Percentiles rank a stretch among this genome's conserved stretches.
Conservation (phyloP, 2,113 vertebrate genomes). For the Psittacula cyanocephala region DNA sequence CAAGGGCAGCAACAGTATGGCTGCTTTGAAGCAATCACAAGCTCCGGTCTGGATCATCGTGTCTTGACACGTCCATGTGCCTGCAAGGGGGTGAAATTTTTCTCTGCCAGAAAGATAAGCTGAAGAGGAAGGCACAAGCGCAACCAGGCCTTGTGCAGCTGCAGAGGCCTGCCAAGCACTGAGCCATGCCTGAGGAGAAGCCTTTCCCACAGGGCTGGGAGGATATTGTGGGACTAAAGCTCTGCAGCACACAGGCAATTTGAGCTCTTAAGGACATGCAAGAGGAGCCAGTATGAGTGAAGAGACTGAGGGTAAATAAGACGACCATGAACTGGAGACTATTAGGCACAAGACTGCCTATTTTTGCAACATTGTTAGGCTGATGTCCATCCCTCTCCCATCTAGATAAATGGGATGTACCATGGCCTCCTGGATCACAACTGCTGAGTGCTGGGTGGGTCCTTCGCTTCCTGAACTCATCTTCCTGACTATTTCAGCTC, state of each 20-base stretch:
- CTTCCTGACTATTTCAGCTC: background rate
- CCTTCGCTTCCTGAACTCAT: background rate
- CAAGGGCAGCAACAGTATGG: background rate
- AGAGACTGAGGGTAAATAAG: background rate
- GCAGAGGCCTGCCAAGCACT: background rate
- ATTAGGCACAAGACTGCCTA: background rate
- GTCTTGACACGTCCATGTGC: background rate
- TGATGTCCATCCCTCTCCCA: background rate
- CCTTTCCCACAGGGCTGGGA: background rate
- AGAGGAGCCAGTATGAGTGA: background rate
- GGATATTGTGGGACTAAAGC: background rate
- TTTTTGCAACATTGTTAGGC: background rate
- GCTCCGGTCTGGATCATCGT: background rate
- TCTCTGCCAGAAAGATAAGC: background rate
- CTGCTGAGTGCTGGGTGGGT: background rate
- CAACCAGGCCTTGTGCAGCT: rapidly evolving
- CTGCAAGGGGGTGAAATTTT: background rate
- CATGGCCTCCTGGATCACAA: background rate
- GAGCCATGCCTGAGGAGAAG: background rate
- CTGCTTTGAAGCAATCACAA: background rate
- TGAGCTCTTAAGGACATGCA: background rate
- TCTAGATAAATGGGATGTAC: background rate
- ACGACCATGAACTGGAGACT: background rate
- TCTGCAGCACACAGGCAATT: background rate
- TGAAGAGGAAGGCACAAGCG: background rate